Percentiles rank a stretch among this genome's conserved stretches.
These are phyloP conservation scores for Himalopsyche phryganea DNA, from an alignment of 1,140 invertebrate species.

Conservation along the genomic window DNA sequence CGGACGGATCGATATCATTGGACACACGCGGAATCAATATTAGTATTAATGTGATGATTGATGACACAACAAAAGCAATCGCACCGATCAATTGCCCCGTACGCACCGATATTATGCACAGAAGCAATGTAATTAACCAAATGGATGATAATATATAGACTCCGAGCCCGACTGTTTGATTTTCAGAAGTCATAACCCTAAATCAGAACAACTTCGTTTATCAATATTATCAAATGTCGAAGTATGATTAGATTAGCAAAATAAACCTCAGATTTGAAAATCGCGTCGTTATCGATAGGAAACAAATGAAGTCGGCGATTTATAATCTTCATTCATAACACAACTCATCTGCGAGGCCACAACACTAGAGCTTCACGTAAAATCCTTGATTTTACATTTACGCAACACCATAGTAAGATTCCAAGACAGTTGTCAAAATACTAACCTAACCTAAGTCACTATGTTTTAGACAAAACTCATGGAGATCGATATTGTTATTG, in stretches of 20 bases:
- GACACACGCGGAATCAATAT: slow-evolving; percentile 40
- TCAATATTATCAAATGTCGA: too few species aligned
- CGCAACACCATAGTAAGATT: slow-evolving; percentile 6
- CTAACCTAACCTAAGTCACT: slow-evolving; percentile 22
- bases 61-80: slow-evolving; percentile 38
- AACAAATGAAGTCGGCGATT: not conserved
- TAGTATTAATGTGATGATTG: slow-evolving; percentile 41
- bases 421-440: slow-evolving; percentile 22
- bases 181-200: slow-evolving; percentile 28
- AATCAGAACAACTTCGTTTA: too few species aligned
- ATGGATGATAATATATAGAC: slow-evolving; percentile 44
- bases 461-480: not conserved
- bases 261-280: too few species aligned
- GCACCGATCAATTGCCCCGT: slow-evolving; percentile 46
- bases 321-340: not conserved
- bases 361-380: not conserved
- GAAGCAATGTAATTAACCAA: slow-evolving; percentile 42
- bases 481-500: not conserved
- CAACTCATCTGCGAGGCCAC: not conserved
- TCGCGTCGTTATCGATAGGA: too few species aligned
- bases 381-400: slow-evolving; percentile 19
- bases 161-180: slow-evolving; percentile 37
- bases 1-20: slow-evolving; percentile 26
- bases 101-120: slow-evolving; percentile 44
- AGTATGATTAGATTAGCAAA: too few species aligned